Evolutionary conservation across 1,140 invertebrate species (phyloP), one percentile per base, ranked within the genome.

Genomic region (Zaprionus africanus): DNA sequence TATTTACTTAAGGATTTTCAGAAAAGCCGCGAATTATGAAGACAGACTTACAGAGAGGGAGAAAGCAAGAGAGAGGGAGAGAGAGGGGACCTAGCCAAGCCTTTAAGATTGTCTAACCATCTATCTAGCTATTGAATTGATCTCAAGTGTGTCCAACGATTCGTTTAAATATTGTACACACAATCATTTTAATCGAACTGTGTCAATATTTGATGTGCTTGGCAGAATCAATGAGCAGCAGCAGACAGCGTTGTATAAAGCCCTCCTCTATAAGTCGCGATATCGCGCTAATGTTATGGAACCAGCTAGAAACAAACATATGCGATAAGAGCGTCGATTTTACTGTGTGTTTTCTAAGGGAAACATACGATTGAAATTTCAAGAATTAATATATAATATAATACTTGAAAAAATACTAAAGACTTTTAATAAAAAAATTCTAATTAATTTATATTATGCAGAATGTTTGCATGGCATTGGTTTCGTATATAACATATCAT

Each of bases 241-340:
- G 9, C 31, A 31, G 9, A 11, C 26, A 43, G 28, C n/a, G 53
- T 43, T 57, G 53, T 15, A 49, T n/a, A 6, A 24, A 13, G 41
- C 7, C n/a, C 41, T 46, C n/a, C 19, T 49, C 7, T 49, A 62
- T 49, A 36, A 58, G 17, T 58, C 26, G 31, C 19, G 19, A 51
- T n/a, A 46, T 51, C 19, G 22, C 46, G 5, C 15, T 24, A 51
- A 51, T 66, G 31, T 57, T 7, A 13, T 46, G 24, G 41, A 46
- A 46, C 6, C n/a, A 17, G 41, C 41, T 7, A 46, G 41, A 15
- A 26, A 19, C 15, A 15, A 49, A 19, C 17, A 59, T n/a, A 59
- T 49, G 54, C 36, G 65, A 67, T 67, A 67, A 67, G 65, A n/a
- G 36, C 46, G 6, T 19, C 3, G 34, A 49, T 67, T 59, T 24